These are phyloP conservation scores for Manis pentadactyla DNA, from an alignment of 2,797 vertebrate species.

Conservation along the genomic window DNA sequence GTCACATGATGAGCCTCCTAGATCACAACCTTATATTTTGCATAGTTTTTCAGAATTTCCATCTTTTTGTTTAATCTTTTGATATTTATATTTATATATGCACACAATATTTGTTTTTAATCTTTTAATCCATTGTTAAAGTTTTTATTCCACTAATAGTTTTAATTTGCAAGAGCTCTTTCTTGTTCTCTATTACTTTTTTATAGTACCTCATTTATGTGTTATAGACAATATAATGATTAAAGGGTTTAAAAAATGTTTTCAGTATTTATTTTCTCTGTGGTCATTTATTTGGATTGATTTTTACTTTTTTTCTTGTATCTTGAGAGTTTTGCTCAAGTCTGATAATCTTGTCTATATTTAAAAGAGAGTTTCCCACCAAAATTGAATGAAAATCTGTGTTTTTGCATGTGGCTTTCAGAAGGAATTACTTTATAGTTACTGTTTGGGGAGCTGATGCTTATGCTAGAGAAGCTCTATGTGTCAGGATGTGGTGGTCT, in stretches of 20 bases:
- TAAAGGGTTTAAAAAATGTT: neutral
- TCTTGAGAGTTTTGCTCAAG: neutral
- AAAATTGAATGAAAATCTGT: neutral
- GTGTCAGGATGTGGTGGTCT: neutral
- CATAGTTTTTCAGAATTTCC: neutral
- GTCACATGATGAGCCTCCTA: neutral
- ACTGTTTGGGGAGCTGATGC: neutral
- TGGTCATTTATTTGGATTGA: neutral
- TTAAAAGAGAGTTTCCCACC: neutral
- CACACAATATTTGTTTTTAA: neutral
- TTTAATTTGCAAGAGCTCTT: neutral
- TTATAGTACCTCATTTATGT: neutral
- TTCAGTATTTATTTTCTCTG: neutral
- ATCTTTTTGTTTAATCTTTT: neutral
- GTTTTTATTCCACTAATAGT: slow-evolving; percentile 2
- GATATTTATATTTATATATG: neutral
- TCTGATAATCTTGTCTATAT: neutral
- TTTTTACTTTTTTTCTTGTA: neutral
- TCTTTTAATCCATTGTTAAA: neutral
- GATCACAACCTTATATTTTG: neutral
- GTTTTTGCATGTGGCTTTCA: neutral
- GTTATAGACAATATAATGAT: neutral
- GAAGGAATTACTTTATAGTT: neutral
- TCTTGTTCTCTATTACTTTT: neutral
- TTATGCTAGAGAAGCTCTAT: neutral